A percentile compares a stretch with the other conserved stretches of the same genome.
phyloP scores from a whole-genome alignment of 2,113 vertebrate species.

The Corythornis madagascariensis region DNA sequence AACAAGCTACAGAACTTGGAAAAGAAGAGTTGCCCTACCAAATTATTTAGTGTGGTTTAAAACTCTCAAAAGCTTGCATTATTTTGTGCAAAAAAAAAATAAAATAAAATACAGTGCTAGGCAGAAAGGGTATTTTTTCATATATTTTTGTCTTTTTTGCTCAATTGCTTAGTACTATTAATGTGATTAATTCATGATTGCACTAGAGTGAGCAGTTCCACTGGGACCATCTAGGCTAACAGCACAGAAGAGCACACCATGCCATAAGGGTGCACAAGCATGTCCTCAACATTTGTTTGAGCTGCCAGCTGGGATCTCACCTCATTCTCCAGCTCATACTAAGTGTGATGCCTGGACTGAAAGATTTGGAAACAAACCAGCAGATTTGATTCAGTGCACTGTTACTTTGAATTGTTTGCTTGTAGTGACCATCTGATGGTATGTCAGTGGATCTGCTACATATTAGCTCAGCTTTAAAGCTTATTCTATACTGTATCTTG shows the following conservation, averaged over 20 bases:
- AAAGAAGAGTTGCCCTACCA: background rate
- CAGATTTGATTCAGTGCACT: background rate
- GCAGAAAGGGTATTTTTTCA: background rate
- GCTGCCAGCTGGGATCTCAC: background rate
- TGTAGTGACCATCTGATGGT: background rate
- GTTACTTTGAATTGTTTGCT: background rate
- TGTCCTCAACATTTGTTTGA: background rate
- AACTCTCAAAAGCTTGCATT: background rate
- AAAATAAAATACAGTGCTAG: background rate
- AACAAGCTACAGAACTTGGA: conserved; percentile 2
- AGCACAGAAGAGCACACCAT: background rate
- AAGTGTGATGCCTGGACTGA: background rate
- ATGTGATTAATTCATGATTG: background rate
- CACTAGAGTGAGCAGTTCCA: background rate
- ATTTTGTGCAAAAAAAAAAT: background rate
- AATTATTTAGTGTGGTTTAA: background rate
- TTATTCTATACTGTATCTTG: background rate
- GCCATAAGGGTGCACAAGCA: background rate
- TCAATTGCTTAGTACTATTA: background rate
- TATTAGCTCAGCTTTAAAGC: background rate
- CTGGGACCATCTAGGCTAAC: background rate
- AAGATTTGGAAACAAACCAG: background rate
- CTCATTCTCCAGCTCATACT: background rate
- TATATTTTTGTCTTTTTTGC: background rate
- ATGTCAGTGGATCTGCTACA: background rate